Evolutionary conservation across 2,113 vertebrate species (phyloP).

Genomic region (Vidua chalybeata): DNA sequence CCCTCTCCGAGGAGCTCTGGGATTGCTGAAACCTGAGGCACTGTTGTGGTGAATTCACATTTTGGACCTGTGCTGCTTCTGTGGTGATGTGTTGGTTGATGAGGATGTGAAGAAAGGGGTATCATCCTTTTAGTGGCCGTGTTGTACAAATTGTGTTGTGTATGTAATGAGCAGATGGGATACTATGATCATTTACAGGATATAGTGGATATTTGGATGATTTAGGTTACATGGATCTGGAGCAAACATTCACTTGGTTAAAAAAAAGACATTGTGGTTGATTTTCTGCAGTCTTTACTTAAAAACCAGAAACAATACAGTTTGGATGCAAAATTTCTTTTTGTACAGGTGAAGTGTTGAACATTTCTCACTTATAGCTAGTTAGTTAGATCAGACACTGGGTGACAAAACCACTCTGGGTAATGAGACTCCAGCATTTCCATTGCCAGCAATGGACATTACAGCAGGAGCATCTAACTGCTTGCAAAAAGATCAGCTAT

Average conservation of each 20-base stretch:
- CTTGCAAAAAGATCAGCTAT: neutral
- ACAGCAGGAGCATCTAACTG: neutral
- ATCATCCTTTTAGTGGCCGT: neutral
- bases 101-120: neutral
- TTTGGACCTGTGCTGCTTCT: neutral
- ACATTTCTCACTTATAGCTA: neutral
- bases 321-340: neutral
- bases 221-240: neutral
- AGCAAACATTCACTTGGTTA: neutral
- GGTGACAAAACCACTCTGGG: neutral
- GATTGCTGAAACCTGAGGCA: neutral
- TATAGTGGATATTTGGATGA: neutral
- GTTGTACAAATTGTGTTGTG: neutral
- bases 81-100: neutral
- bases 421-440: neutral
- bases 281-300: conserved; percentile 51
- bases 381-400: neutral
- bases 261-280: neutral
- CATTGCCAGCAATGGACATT: conserved; percentile 57
- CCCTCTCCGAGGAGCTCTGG: neutral
- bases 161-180: neutral
- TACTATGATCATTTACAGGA: neutral
- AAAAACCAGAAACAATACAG: conserved; percentile 1
- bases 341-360: neutral
- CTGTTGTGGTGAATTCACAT: rapidly evolving